Evolutionary conservation across 1,140 invertebrate species (phyloP), one percentile per base, ranked within the genome.

Genomic region (Helicoverpa armigera): DNA sequence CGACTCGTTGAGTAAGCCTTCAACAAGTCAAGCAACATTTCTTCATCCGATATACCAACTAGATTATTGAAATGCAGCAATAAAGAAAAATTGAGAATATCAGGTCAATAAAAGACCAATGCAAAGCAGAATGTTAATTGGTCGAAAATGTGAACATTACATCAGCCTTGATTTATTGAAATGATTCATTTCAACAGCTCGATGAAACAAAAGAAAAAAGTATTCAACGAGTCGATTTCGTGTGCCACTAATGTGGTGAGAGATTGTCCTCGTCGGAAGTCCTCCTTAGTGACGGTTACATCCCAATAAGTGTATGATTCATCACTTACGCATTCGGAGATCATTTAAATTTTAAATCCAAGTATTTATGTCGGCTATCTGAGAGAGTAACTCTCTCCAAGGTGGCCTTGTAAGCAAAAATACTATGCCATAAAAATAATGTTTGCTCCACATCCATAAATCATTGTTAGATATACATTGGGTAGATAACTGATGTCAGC

Each of bases 291-390:
- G 77, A 79, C 65, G 76, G 78, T 53, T 70, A 76, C 54, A 79
- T 81, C 69, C 77, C 73, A 58, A 81, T 58, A 56, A 56, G 53
- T 70, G 31, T 61, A 65, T 85, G 84, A 85, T 70, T 83, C 82
- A 85, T 82, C 69, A 70, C n/a, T 56, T 23, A 53, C 69, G 67
- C 60, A 81, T 83, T 82, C 80, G 50, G 61, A 72, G 50, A 76
- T 73, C 56, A 80, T 85, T 83, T 81, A 80, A 83, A 85, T 83
- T 85, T 85, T 77, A 85, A 83, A 85, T 75, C 29, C 53, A 48
- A 69, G 48, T 53, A 2, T 63, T 31, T 58, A 79, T 79, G 63
- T 79, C 11, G 63, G 48, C 53, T 43, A 79, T 79, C 76, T 58
- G 60, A 79, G 29, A 54, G 31, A 58, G 50, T 70, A 58, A 35